Conservation (phyloP, 2,113 vertebrate species). For the Mesoclemmys tuberculata region DNA sequence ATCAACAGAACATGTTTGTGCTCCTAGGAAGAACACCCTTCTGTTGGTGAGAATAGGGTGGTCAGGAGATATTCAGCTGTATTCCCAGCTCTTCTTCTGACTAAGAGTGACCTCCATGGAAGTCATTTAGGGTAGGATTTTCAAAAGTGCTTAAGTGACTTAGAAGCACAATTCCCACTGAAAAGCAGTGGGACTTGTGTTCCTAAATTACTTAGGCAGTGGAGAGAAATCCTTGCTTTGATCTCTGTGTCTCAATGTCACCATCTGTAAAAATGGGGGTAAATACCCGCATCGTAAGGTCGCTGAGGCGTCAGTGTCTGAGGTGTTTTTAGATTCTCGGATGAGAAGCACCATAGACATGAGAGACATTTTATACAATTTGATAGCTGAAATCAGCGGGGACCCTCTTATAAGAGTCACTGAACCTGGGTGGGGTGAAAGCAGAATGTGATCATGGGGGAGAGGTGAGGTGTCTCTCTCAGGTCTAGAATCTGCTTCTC, state of each 20-base stretch:
- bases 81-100: not conserved
- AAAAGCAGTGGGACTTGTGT: rapidly evolving
- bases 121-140: no score
- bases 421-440: not conserved
- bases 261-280: no score
- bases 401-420: not conserved
- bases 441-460: not conserved
- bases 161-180: not conserved
- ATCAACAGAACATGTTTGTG: not conserved
- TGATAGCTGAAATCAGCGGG: not conserved
- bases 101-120: not conserved
- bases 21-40: rapidly evolving
- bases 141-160: rapidly evolving
- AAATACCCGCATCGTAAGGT: no score
- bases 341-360: no score
- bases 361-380: not conserved
- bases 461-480: not conserved
- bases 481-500: not conserved
- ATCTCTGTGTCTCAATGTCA: no score
- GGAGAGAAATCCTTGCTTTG: not conserved
- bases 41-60: rapidly evolving
- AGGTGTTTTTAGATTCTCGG: no score
- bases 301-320: no score
- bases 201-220: rapidly evolving
- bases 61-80: rapidly evolving